phyloP scores from a whole-genome alignment of 2,888 invertebrate species.

The Polia nebulosa region DNA sequence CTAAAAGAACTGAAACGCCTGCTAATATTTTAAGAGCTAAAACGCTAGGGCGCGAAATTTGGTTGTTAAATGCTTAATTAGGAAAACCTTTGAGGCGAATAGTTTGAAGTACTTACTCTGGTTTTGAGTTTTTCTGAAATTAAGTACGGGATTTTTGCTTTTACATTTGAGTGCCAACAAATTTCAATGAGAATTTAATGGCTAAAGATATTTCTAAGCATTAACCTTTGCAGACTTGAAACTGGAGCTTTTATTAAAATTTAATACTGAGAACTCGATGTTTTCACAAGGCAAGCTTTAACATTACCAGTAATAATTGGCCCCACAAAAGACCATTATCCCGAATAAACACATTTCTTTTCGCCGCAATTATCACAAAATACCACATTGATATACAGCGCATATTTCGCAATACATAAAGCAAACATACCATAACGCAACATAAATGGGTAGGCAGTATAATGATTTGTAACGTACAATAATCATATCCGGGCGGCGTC shows the following conservation, averaged over 20 bases:
- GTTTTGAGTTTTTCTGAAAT: slow-evolving; percentile 15
- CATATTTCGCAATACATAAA: slow-evolving; percentile 62
- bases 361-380: slow-evolving; percentile 49
- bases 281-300: neutral
- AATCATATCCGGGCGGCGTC: slow-evolving; percentile 64
- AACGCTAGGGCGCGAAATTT: slow-evolving; percentile 34
- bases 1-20: slow-evolving; percentile 52
- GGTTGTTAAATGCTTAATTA: slow-evolving; percentile 45
- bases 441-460: slow-evolving; percentile 61
- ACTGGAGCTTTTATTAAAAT: too few species aligned
- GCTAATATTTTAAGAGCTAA: slow-evolving; percentile 55
- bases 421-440: slow-evolving; percentile 59
- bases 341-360: slow-evolving; percentile 27
- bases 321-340: slow-evolving; percentile 1
- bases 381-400: slow-evolving; percentile 51
- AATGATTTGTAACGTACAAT: slow-evolving; percentile 66
- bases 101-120: slow-evolving; percentile 32
- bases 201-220: neutral
- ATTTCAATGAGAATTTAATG: neutral
- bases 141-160: slow-evolving; percentile 13
- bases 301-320: neutral
- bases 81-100: slow-evolving; percentile 31
- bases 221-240: neutral
- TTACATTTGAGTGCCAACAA: neutral
- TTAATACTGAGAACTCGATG: too few species aligned